These are phyloP conservation scores for Siderastrea radians DNA, from an alignment of 92 coral and sea anemone species.

Conservation along the genomic window DNA sequence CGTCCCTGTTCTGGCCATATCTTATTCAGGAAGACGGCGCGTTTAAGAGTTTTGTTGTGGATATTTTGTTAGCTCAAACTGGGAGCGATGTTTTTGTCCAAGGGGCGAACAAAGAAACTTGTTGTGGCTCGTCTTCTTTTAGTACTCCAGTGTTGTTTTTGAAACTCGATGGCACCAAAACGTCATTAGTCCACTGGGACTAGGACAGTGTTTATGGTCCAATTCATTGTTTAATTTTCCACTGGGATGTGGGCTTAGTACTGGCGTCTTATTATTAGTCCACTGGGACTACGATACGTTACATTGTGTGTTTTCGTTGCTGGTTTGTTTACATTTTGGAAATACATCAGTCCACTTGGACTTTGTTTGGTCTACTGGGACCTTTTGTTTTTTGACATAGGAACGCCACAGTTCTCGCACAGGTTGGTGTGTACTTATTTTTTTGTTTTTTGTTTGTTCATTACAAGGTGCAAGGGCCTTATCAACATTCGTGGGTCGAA, in stretches of 20 bases:
- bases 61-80: no score
- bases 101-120: no score
- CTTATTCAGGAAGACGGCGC: constrained; percentile 31
- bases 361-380: constrained; percentile 21
- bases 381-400: neutral
- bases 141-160: neutral
- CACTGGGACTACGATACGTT: constrained; percentile 2
- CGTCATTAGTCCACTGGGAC: constrained; percentile 45
- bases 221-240: no score
- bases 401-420: neutral
- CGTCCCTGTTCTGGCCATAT: constrained; percentile 15
- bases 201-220: constrained; percentile 2
- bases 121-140: no score
- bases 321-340: no score
- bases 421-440: neutral
- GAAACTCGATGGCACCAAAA: constrained; percentile 8
- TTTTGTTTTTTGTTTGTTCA: neutral
- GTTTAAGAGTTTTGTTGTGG: neutral
- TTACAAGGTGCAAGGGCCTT: constrained; percentile 53
- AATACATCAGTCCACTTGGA: constrained; percentile 29
- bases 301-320: no score
- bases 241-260: no score
- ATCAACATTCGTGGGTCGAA: neutral
- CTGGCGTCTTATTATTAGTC: constrained; percentile 2
- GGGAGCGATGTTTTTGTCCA: no score